Base-by-base conservation (phyloP, 2,113 vertebrate species). In the Electrona antarctica region DNA sequence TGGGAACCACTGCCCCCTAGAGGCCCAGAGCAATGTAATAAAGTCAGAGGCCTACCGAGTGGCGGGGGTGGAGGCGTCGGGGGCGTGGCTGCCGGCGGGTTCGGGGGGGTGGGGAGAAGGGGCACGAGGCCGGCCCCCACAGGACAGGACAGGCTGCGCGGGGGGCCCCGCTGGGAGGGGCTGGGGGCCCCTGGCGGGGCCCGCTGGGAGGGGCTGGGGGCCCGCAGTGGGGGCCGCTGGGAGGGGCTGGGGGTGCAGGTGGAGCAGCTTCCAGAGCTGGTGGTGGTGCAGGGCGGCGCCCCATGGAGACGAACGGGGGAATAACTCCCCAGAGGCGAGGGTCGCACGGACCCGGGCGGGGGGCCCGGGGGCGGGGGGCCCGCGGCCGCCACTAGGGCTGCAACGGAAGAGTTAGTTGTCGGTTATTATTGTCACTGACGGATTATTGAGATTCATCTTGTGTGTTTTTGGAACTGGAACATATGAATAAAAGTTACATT, bases 291-390 rank as follows among this genome's bases (percentile, higher is more conserved):
- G 78, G 90, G 90, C 57, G 89, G 21, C 21, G 21, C 91, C 8
- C 92, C 90, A 80, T 92, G 95, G 12, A 93, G 95, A 12, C 90
- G 94, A 14, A 96, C 92, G 0, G 97, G 98, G 7, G 97, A 98
- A 81, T 98, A 97, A 80, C 97, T 98, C 46, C 98, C 98, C 28
- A 98, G 92, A 0, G 97, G 98, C 0, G 98, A 98, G 0, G 96
- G 97, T 0, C 97, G 93, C 0, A 94, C 94, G n/a, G 93, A 92
- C 47, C 93, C 94, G 0, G 93, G 94, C 6, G 85, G 89, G 0
- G 82, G 77, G 33, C 57, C 64, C 0, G 70, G 21, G 21, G 21
- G n/a, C n/a, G 21, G 21, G 21, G 21, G 21, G 21, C 21, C 21
- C 1, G 71, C 2, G 1, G 57, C 29, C 14, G 15, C 4, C 9